phyloP scores from a whole-genome alignment of 2,888 invertebrate species.

The Eristalis arbustorum region DNA sequence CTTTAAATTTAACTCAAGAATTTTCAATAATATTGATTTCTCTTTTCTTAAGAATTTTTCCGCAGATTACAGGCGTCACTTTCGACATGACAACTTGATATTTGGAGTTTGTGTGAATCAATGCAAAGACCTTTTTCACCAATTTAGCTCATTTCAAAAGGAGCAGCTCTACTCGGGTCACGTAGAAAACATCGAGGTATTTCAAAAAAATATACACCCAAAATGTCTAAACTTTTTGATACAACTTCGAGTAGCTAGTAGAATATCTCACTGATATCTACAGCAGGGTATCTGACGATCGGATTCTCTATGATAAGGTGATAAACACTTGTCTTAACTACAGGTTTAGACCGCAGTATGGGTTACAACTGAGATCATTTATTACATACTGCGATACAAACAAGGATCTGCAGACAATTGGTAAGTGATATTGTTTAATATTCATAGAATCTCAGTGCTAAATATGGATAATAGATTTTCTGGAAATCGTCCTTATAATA shows the following conservation, averaged over 20 bases:
- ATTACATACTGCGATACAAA: constrained; percentile 76
- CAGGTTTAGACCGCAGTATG: constrained; percentile 71
- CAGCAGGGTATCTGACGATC: constrained; percentile 72
- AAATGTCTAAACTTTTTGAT: background rate
- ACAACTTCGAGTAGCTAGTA: constrained; percentile 69
- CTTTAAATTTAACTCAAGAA: too few species aligned
- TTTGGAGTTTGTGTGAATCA: constrained; percentile 76
- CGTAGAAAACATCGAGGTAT: constrained; percentile 70
- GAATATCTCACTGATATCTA: constrained; percentile 73
- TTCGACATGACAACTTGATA: constrained; percentile 75
- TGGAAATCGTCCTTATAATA: constrained; percentile 15
- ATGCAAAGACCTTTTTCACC: constrained; percentile 71
- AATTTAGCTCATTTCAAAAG: constrained; percentile 60
- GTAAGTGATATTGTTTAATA: constrained; percentile 58
- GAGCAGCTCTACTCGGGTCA: constrained; percentile 68
- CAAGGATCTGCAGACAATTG: constrained; percentile 61
- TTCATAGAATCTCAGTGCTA: background rate
- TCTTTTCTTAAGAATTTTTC: constrained; percentile 64
- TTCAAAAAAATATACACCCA: background rate
- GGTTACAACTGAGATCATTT: constrained; percentile 72
- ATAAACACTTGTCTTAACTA: constrained; percentile 75
- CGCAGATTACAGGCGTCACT: constrained; percentile 73
- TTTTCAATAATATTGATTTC: background rate
- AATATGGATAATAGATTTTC: constrained; percentile 3
- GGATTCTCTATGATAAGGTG: constrained; percentile 72